phyloP scores from a whole-genome alignment of 2,797 vertebrate genomes.

The Phylloscopus collybita region DNA sequence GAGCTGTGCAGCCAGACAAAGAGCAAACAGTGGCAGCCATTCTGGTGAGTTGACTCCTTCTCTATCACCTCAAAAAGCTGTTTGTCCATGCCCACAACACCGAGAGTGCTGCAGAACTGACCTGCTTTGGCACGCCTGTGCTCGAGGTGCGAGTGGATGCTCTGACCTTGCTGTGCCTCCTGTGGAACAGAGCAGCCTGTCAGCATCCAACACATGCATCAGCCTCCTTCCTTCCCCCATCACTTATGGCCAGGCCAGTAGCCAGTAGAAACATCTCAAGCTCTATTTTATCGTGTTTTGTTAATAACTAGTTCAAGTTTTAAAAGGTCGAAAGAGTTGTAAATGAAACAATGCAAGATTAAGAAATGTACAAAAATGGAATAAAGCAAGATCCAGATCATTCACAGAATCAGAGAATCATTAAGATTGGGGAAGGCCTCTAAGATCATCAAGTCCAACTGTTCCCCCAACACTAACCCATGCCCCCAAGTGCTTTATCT shows the following conservation, averaged over 20 bases:
- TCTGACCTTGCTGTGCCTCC: constrained; percentile 91
- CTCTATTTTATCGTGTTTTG: not conserved
- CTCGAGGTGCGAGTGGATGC: constrained; percentile 80
- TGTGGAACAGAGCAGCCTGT: constrained; percentile 73
- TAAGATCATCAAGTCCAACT: not conserved
- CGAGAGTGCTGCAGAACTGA: constrained; percentile 69
- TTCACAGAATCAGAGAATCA: not conserved
- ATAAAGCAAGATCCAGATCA: not conserved
- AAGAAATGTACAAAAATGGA: not conserved
- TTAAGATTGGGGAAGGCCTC: not conserved
- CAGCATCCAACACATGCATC: not conserved
- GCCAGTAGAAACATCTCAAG: not conserved
- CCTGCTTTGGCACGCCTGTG: constrained; percentile 89
- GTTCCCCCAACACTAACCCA: not conserved
- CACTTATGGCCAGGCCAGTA: not conserved
- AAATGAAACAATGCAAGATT: not conserved
- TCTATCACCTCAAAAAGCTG: rapidly evolving
- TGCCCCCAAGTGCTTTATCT: not conserved
- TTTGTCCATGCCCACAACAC: not conserved
- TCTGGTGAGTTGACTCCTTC: not conserved
- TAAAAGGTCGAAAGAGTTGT: not conserved
- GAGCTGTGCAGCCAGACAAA: not conserved
- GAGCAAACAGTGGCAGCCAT: not conserved
- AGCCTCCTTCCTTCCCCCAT: not conserved
- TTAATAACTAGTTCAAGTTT: not conserved